These are phyloP conservation scores for Sphecodes monilicornis DNA, from an alignment of 2,888 invertebrate species.

Conservation along the genomic window DNA sequence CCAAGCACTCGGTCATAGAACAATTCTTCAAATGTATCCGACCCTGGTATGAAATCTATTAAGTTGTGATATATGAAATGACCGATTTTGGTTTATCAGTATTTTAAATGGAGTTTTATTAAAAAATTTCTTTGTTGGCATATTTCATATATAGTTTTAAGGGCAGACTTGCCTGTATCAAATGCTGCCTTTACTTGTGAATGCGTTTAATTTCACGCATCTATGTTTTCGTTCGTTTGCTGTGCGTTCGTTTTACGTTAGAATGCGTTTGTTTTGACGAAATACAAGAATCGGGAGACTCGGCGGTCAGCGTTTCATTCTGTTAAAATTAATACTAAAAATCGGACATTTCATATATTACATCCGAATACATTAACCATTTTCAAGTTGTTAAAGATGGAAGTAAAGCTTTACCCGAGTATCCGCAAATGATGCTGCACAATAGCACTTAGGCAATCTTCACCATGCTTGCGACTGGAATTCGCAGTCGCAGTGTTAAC, in stretches of 20 bases:
- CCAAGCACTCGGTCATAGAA: not conserved
- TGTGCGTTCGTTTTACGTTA: no score
- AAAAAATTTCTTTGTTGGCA: no score
- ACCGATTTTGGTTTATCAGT: not conserved
- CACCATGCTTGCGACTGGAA: not conserved
- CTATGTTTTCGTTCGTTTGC: no score
- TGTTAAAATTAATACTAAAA: not conserved
- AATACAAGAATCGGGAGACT: not conserved
- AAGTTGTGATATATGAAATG: not conserved
- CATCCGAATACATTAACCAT: not conserved
- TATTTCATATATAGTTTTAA: no score
- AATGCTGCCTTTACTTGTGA: no score
- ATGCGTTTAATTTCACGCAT: no score
- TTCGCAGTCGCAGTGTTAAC: slow-evolving; percentile 46
- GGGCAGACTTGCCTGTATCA: no score
- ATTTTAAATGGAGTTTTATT: no score
- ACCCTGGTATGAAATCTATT: not conserved
- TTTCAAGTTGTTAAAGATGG: not conserved
- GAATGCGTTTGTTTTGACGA: not conserved
- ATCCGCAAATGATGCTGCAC: slow-evolving; percentile 74
- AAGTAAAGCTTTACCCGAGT: slow-evolving; percentile 64
- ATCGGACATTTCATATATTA: not conserved
- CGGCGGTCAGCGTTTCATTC: no score
- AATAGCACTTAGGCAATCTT: slow-evolving; percentile 65
- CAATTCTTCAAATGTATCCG: not conserved